Percentiles rank a stretch among this genome's conserved stretches.
Evolutionary conservation across 2,888 invertebrate species (phyloP).

Genomic region (Drosophila multiciliata): DNA sequence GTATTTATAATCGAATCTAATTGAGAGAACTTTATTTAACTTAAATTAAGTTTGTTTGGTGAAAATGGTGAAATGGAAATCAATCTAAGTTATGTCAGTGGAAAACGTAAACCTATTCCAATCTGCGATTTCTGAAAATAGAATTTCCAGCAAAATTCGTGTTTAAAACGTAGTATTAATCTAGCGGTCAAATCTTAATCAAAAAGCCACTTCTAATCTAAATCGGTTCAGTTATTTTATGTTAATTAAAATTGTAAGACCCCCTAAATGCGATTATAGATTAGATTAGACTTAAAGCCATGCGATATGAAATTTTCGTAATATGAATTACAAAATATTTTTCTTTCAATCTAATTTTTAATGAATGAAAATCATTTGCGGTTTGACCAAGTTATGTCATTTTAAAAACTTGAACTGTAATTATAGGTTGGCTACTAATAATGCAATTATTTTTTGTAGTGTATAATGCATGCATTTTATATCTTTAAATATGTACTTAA

Average conservation of each 20-base stretch:
- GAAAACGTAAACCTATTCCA: not conserved
- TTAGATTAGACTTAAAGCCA: not conserved
- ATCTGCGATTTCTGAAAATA: not conserved
- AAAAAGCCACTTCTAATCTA: not conserved
- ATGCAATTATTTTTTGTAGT: constrained; percentile 9
- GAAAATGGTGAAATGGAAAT: not conserved
- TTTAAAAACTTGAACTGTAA: not conserved
- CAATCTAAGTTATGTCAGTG: not conserved
- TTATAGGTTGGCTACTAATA: not conserved
- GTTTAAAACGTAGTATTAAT: not conserved
- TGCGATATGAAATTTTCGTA: not conserved
- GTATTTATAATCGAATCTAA: not conserved
- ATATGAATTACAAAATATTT: not conserved
- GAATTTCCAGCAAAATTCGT: not conserved
- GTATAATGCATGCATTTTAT: constrained; percentile 5
- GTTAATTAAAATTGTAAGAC: not conserved
- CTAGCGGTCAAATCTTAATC: not conserved
- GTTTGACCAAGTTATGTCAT: not conserved
- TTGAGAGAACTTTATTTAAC: not conserved
- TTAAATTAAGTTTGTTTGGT: not conserved
- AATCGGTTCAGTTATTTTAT: not conserved
- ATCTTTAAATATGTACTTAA: constrained; percentile 11
- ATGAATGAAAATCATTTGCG: not conserved
- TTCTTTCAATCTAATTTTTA: not conserved
- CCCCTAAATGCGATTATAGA: not conserved